Conservation (phyloP, 2,113 vertebrate species). For the Myrmophylax atrothorax region DNA sequence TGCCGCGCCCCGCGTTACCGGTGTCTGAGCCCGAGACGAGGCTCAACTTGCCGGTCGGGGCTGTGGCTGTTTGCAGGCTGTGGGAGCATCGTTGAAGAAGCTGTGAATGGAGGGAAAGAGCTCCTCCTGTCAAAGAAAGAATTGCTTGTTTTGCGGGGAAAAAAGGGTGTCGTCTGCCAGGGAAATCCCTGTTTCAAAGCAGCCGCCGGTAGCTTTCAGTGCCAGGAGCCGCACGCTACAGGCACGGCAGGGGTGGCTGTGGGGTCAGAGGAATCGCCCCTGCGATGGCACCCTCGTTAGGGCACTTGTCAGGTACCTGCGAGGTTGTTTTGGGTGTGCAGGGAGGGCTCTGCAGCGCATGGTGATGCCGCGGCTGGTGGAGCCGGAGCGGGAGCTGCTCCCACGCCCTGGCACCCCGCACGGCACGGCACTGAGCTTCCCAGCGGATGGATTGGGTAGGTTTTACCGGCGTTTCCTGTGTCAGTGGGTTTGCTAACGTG, state of each 20-base stretch:
- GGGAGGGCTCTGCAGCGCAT: rapidly evolving
- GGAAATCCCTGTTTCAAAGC: neutral
- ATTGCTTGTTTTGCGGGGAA: neutral
- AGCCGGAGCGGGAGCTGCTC: neutral
- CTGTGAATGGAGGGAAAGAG: neutral
- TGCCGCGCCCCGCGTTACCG: neutral
- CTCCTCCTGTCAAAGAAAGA: neutral
- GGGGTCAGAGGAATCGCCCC: neutral
- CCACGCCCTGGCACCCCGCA: rapidly evolving
- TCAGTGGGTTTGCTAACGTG: neutral
- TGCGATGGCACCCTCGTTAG: rapidly evolving
- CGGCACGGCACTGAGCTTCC: neutral
- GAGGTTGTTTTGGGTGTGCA: neutral
- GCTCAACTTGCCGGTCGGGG: neutral
- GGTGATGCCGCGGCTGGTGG: neutral
- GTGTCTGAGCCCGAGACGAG: neutral
- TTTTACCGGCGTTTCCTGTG: rapidly evolving
- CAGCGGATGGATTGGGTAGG: rapidly evolving
- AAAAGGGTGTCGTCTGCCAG: rapidly evolving
- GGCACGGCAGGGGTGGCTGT: neutral
- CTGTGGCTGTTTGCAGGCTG: neutral
- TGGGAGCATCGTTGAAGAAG: neutral
- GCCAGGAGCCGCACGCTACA: rapidly evolving
- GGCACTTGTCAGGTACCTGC: neutral
- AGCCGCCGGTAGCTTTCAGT: rapidly evolving